A percentile compares a stretch with the other conserved stretches of the same genome.
phyloP scores from a whole-genome alignment of 2,797 vertebrate genomes.

The Petrocephalus sullivani region DNA sequence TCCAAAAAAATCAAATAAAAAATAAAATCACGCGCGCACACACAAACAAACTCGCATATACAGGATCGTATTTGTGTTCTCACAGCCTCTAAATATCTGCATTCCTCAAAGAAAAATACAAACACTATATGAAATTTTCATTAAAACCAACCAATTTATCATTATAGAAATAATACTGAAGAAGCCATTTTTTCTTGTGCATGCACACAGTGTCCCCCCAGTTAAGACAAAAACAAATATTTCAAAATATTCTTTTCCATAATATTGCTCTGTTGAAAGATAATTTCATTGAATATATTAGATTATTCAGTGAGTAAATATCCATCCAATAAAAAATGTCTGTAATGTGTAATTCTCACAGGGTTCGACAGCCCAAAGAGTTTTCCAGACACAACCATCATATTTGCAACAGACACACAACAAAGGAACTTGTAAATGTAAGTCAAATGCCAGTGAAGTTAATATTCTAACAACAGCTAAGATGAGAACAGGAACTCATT shows the following conservation, averaged over 20 bases:
- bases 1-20: constrained; percentile 26
- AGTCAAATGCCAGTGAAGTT: background rate
- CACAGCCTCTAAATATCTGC: constrained; percentile 41
- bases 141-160: constrained; percentile 27
- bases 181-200: constrained; percentile 21
- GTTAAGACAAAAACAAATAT: background rate
- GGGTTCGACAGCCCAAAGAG: background rate
- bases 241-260: background rate
- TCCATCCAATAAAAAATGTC: background rate
- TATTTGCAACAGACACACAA: background rate
- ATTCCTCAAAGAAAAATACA: constrained; percentile 32
- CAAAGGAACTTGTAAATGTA: background rate
- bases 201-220: constrained; percentile 39
- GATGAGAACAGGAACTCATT: constrained; percentile 3
- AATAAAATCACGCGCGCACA: background rate
- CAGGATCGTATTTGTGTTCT: constrained; percentile 35
- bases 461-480: background rate
- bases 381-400: background rate
- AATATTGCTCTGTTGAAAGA: constrained; percentile 2
- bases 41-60: constrained; percentile 36
- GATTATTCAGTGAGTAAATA: background rate
- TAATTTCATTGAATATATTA: constrained; percentile 1
- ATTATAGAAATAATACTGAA: constrained; percentile 7
- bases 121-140: constrained; percentile 31
- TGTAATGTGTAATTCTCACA: background rate